Conservation (phyloP, 2,888 invertebrate genomes). For the Mycalesis mineus region DNA sequence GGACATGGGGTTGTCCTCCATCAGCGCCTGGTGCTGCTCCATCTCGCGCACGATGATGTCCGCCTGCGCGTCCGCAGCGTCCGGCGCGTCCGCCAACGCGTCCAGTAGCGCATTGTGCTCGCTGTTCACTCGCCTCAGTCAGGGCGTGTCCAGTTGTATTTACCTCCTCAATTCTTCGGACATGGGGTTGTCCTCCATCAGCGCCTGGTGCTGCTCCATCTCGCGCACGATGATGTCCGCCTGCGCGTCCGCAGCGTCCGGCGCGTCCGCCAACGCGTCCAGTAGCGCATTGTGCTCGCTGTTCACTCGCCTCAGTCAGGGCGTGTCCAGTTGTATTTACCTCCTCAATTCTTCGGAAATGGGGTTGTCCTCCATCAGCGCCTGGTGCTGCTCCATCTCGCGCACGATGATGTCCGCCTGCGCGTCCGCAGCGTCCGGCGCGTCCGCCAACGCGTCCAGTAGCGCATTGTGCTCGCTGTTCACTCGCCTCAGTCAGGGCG, state of each 20-base stretch:
- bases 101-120: too few species aligned
- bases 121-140: too few species aligned
- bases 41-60: too few species aligned
- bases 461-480: constrained; percentile 54
- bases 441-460: constrained; percentile 27
- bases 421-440: constrained; percentile 51
- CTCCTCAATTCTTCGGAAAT: constrained; percentile 80
- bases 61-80: too few species aligned
- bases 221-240: too few species aligned
- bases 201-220: constrained; percentile 80
- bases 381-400: constrained; percentile 81
- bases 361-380: constrained; percentile 82
- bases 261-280: constrained; percentile 30
- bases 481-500: constrained; percentile 54
- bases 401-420: constrained; percentile 80
- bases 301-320: constrained; percentile 54
- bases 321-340: constrained; percentile 44
- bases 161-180: too few species aligned
- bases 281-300: constrained; percentile 50
- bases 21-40: constrained; percentile 80
- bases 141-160: too few species aligned
- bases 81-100: too few species aligned
- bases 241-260: constrained; percentile 61
- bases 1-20: too few species aligned
- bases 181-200: too few species aligned